Evolutionary conservation across 2,888 invertebrate genomes (phyloP).

Genomic region (Hydropsyche betteni): DNA sequence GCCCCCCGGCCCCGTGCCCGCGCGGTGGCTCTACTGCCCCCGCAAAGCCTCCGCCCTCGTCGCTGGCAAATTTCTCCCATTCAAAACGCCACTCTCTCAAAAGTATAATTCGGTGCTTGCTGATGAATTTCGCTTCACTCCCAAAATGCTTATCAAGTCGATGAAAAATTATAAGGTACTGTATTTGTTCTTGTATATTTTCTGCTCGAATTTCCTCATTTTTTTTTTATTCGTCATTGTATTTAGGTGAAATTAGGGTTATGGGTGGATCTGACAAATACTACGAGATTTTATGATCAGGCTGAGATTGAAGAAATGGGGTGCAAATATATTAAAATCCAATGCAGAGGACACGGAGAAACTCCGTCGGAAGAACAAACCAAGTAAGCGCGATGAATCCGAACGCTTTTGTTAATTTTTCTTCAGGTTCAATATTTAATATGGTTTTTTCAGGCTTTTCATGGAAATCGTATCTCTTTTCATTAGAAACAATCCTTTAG

Average conservation of each 20-base stretch:
- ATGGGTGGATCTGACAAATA: constrained; percentile 97
- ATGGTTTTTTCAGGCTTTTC: constrained; percentile 68
- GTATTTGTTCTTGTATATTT: no score
- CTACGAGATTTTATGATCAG: constrained; percentile 90
- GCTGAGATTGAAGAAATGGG: constrained; percentile 77
- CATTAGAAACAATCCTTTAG: constrained; percentile 79
- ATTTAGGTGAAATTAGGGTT: constrained; percentile 85
- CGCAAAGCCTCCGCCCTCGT: constrained; percentile 79
- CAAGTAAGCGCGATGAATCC: constrained; percentile 54
- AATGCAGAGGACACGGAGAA: constrained; percentile 92
- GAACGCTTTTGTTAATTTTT: neutral
- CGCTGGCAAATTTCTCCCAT: constrained; percentile 87
- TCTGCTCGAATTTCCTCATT: neutral
- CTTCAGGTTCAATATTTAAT: neutral
- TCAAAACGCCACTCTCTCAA: constrained; percentile 90
- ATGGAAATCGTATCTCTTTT: constrained; percentile 82
- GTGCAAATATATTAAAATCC: constrained; percentile 87
- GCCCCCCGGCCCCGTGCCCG: constrained; percentile 66
- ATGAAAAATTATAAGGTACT: constrained; percentile 81
- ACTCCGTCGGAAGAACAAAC: constrained; percentile 89
- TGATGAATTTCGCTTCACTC: constrained; percentile 81
- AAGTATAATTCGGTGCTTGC: constrained; percentile 87
- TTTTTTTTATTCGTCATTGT: constrained; percentile 4
- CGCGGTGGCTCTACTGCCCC: constrained; percentile 89
- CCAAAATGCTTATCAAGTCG: constrained; percentile 86